These are phyloP conservation scores for Sphecodes monilicornis DNA, from an alignment of 2,888 invertebrate genomes.

Conservation along the genomic window DNA sequence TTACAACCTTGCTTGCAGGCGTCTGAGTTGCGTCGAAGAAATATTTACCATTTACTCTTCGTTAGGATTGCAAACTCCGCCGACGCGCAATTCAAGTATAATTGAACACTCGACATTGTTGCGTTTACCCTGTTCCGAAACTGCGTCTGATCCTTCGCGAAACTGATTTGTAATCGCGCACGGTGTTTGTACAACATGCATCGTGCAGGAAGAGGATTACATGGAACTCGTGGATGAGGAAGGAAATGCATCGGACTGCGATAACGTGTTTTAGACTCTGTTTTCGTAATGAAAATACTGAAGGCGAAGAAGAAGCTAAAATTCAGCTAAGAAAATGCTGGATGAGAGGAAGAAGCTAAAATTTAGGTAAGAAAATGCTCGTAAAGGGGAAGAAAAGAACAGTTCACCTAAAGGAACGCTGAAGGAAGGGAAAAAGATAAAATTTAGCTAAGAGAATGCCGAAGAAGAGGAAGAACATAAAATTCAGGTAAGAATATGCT, in stretches of 20 bases:
- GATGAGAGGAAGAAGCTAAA: no score
- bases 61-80: background rate
- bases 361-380: background rate
- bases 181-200: background rate
- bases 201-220: background rate
- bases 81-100: background rate
- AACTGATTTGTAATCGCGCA: constrained; percentile 3
- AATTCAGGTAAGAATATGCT: background rate
- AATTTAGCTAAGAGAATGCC: background rate
- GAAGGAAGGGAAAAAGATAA: no score
- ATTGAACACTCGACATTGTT: background rate
- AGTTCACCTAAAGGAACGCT: no score
- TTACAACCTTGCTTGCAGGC: background rate
- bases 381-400: no score
- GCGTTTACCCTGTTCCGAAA: constrained; percentile 1
- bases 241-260: background rate
- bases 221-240: background rate
- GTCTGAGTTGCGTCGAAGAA: background rate
- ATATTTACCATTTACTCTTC: constrained; percentile 1
- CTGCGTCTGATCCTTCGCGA: background rate
- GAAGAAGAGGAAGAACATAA: no score
- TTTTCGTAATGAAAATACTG: background rate
- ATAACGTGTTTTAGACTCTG: background rate
- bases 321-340: background rate
- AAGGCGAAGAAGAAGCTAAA: background rate